These are phyloP conservation scores for Epizoanthus ramosus DNA, from an alignment of 92 coral and sea anemone species.

Conservation along the genomic window DNA sequence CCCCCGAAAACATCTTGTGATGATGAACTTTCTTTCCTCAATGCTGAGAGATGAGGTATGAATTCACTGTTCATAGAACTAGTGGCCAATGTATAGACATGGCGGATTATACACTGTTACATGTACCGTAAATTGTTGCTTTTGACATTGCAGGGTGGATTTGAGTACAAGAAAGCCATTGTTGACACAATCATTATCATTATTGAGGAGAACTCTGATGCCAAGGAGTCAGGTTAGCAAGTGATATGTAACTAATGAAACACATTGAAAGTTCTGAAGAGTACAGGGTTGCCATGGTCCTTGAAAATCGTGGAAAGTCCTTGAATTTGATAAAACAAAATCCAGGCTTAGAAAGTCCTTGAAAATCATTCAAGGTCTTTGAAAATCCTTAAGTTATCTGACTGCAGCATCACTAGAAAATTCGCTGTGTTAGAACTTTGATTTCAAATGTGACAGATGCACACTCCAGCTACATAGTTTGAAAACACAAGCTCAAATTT, in stretches of 20 bases:
- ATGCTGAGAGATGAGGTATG: constrained; percentile 99
- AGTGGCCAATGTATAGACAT: background rate
- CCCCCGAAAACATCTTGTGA: constrained; percentile 91
- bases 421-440: too few relatives aligned
- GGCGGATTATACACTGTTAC: background rate
- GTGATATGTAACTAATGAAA: background rate
- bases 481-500: too few relatives aligned
- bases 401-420: too few relatives aligned
- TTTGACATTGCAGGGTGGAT: constrained; percentile 80
- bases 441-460: too few relatives aligned
- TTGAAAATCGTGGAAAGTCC: too few relatives aligned
- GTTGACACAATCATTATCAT: constrained; percentile 93
- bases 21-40: constrained; percentile 98
- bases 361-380: too few relatives aligned
- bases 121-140: background rate
- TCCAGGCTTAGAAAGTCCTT: too few relatives aligned
- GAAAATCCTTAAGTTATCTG: too few relatives aligned
- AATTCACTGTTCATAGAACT: background rate
- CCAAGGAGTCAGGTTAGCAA: constrained; percentile 89
- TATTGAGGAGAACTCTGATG: constrained; percentile 96
- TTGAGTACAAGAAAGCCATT: constrained; percentile 99
- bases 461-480: too few relatives aligned
- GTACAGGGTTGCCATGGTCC: too few relatives aligned
- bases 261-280: background rate
- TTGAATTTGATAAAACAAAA: too few relatives aligned